A percentile compares a stretch with the other conserved stretches of the same genome.
phyloP scores from a whole-genome alignment of 2,888 invertebrate genomes.

The Lamproptera curius region DNA sequence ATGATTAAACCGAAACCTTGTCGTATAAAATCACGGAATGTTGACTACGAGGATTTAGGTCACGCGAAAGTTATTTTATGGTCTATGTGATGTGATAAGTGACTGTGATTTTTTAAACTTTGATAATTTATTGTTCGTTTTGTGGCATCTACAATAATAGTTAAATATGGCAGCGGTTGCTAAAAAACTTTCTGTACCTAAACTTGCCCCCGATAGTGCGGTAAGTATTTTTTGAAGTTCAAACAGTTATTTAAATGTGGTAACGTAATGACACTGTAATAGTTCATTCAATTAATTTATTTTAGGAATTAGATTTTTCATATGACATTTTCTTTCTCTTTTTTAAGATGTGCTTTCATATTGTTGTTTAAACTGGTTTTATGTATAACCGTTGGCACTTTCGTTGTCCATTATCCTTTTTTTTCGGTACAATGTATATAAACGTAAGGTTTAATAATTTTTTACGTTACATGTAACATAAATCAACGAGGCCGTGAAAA shows the following conservation, averaged over 20 bases:
- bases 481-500: too few relatives aligned
- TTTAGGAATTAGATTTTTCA: too few relatives aligned
- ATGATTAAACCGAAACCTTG: constrained; percentile 26
- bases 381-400: too few relatives aligned
- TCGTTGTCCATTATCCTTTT: too few relatives aligned
- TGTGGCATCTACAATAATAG: constrained; percentile 62
- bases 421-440: too few relatives aligned
- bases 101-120: constrained; percentile 33
- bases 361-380: too few relatives aligned
- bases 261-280: neutral
- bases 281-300: too few relatives aligned
- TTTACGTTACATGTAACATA: too few relatives aligned
- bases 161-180: constrained; percentile 64
- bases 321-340: too few relatives aligned
- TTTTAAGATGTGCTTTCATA: too few relatives aligned
- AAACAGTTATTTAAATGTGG: neutral
- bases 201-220: constrained; percentile 31
- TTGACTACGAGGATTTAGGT: constrained; percentile 9
- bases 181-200: constrained; percentile 44
- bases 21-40: constrained; percentile 18
- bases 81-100: constrained; percentile 43
- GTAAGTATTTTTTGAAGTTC: constrained; percentile 48
- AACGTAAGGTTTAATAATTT: too few relatives aligned
- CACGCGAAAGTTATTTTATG: constrained; percentile 14
- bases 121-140: constrained; percentile 36